Conservation (phyloP, 2,797 vertebrate species). For the Cossypha caffra region DNA sequence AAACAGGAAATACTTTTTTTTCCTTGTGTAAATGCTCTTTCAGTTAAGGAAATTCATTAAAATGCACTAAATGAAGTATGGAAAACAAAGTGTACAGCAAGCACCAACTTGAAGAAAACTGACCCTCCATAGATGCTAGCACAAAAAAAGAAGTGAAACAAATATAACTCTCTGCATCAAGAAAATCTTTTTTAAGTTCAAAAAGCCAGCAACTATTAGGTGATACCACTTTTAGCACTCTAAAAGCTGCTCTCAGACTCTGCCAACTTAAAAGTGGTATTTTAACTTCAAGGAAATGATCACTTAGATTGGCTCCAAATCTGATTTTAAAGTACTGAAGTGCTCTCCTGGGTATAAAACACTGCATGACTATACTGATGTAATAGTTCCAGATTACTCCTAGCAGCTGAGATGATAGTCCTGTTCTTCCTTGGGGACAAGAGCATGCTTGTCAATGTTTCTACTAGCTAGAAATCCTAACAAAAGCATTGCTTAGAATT, state of each 20-base stretch:
- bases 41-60: conserved; percentile 4
- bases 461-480: background rate
- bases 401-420: conserved; percentile 8
- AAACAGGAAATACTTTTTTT: background rate
- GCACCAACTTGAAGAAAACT: background rate
- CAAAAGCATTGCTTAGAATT: background rate
- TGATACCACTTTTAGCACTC: conserved; percentile 36
- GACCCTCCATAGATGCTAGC: background rate
- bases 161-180: background rate
- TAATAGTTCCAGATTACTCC: conserved; percentile 30
- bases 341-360: conserved; percentile 30
- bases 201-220: background rate
- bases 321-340: conserved; percentile 13
- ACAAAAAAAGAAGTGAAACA: background rate
- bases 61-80: background rate
- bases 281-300: conserved; percentile 30
- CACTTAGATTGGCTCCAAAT: conserved; percentile 34
- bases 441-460: background rate
- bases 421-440: conserved; percentile 1
- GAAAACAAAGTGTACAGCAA: background rate
- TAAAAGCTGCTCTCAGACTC: conserved; percentile 8
- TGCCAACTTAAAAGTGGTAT: background rate
- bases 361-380: background rate
- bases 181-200: background rate
- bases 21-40: background rate